phyloP scores from a whole-genome alignment of 2,113 vertebrate genomes.

The Oxygymnocypris stewartii region DNA sequence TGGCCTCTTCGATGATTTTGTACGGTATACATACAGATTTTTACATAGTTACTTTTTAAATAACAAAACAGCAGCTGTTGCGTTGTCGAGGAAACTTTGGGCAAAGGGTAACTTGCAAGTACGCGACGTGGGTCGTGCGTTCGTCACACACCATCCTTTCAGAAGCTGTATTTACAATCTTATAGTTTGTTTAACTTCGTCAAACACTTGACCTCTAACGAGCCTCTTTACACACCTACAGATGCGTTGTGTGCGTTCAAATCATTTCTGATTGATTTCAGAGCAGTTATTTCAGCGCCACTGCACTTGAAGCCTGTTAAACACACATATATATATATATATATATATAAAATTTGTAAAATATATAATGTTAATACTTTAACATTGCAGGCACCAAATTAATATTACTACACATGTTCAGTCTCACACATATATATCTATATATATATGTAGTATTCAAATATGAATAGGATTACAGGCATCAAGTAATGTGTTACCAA shows the following conservation, averaged over 20 bases:
- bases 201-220: constrained; percentile 36
- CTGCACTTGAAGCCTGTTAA: neutral
- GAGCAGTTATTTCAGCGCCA: neutral
- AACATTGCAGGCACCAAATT: no score
- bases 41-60: constrained; percentile 81
- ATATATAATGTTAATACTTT: no score
- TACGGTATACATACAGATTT: constrained; percentile 78
- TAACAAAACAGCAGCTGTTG: no score
- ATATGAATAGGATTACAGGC: neutral
- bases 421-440: no score
- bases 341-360: neutral
- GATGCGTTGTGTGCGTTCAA: neutral
- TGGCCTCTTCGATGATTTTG: constrained; percentile 75
- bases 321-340: neutral
- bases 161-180: neutral
- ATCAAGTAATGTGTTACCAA: neutral
- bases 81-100: no score
- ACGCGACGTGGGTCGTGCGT: constrained; percentile 3
- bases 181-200: neutral
- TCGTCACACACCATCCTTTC: constrained; percentile 12
- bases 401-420: no score
- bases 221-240: neutral
- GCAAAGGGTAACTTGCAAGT: constrained; percentile 55
- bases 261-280: neutral
- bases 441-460: neutral